Evolutionary conservation across 2,888 invertebrate genomes (phyloP), one percentile per base, ranked within the genome.

Genomic region (Cenopis cana): DNA sequence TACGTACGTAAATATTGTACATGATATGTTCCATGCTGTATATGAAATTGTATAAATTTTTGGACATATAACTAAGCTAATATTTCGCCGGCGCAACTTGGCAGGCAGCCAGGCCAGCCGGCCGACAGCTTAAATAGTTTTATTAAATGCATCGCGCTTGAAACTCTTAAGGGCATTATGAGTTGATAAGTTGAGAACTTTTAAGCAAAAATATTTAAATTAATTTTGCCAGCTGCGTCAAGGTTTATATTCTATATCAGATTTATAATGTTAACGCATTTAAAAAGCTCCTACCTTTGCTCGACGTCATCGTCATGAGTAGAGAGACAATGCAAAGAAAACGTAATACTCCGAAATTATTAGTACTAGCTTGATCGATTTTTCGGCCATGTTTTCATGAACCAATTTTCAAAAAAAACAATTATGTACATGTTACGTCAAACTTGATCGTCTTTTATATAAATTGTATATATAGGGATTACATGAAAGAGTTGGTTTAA

Each of bases 101-200:
- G 74, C 74, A 70, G 24, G 14, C 24, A 29, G 74, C 72, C 74
- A 74, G 56, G n/a, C 46, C 33, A 68, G 24, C 50, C 41, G 29
- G 67, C 64, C 49, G 64, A 69, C 72, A 65, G 68, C 57, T 68
- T 72, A 68, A 74, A 72, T 72, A 72, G 69, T 74, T 70, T 72
- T 70, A 74, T 68, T 74, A 67, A 67, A 69, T 62, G 68, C 61
- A 61, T 46, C 55, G 46, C 55, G 55, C 56, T 69, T 24, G 36
- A 69, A 69, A 64, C 69, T 56, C 56, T 69, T 69, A 69, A 69
- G 62, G 62, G 62, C 69, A 62, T 69, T 69, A 69, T 69, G 56
- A 62, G 62, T 50, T 56, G 55, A 62, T 62, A 62, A 56, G 56
- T 69, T 49, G 33, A 56, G 46, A 56, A 38, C 49, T 56, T 50